Base-by-base conservation (phyloP, 2,113 vertebrate species). In the Bungarus multicinctus region DNA sequence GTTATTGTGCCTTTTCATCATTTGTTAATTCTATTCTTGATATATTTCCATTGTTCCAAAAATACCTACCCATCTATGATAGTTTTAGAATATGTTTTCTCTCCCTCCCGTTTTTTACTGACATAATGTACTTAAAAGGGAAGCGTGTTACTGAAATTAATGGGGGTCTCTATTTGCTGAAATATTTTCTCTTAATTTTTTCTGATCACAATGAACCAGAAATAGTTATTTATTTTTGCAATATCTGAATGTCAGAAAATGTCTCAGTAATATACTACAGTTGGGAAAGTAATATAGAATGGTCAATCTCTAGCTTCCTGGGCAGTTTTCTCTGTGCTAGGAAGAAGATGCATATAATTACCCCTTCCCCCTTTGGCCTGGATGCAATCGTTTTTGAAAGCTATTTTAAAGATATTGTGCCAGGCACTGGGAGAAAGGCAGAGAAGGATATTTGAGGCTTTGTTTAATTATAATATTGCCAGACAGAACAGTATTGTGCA, bases 321-420 rank as follows among this genome's bases (percentile, higher is more conserved):
- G 43, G 27, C 1, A 4, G 27, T 85, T 57, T 89, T 47, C 4
- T 23, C 53, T 89, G 34, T 47, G n/a, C 54, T 23, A 14, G 74
- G 18, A 39, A 85, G 22, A 45, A 10, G 55, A 7, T 54, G 45
- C 14, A 4, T 14, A 14, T 85, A 53, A 55, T 55, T 43, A 2
- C 11, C 12, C 14, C 85, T 54, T 22, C 20, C 55, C 30, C n/a
- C 3, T 47, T 55, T 86, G 88, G 55, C 54, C 22, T 16, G 14
- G 45, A 8, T 86, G 54, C 74, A 39, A 60, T 95, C n/a, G 96
- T 95, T 12, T 85, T 94, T 50, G 88, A n/a, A 93, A 90, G 93
- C 30, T 85, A 87, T 55, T 39, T 88, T 90, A n/a, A 93, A 93
- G 69, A 57, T 89, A 18, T 81, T 91, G 93, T 89, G 88, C 88